Conservation (phyloP, 2,888 invertebrate species). For the Diadegma fenestrale region DNA sequence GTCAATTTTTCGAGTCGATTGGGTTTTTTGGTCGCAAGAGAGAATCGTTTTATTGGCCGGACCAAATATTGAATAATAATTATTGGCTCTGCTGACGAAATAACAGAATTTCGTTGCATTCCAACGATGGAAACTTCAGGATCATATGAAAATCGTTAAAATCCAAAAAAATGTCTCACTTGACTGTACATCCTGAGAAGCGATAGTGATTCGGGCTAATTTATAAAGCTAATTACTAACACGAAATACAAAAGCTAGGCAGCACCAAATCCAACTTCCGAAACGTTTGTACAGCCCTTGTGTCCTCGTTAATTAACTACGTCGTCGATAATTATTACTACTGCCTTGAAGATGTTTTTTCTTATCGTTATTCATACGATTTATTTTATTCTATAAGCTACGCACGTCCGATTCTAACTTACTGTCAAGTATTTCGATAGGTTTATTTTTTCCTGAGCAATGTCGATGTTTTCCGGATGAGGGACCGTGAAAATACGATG, state of each 20-base stretch:
- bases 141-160: too few species aligned
- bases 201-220: constrained; percentile 26
- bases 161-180: too few species aligned
- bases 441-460: constrained; percentile 39
- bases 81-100: too few species aligned
- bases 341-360: constrained; percentile 23
- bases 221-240: constrained; percentile 43
- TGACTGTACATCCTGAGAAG: constrained; percentile 24
- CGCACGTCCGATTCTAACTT: constrained; percentile 5
- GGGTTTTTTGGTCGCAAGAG: too few species aligned
- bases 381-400: constrained; percentile 2
- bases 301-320: constrained; percentile 18
- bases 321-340: not conserved
- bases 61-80: too few species aligned
- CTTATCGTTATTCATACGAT: constrained; percentile 5
- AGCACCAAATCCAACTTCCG: constrained; percentile 78
- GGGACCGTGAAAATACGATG: constrained; percentile 49
- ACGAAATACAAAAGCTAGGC: constrained; percentile 77
- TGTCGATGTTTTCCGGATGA: constrained; percentile 20
- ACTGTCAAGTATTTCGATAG: constrained; percentile 42
- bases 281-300: constrained; percentile 62
- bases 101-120: too few species aligned
- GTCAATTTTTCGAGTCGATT: too few species aligned
- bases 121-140: too few species aligned
- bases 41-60: too few species aligned